Base-by-base conservation (phyloP, 2,888 invertebrate genomes). In the Eulithis testata region DNA sequence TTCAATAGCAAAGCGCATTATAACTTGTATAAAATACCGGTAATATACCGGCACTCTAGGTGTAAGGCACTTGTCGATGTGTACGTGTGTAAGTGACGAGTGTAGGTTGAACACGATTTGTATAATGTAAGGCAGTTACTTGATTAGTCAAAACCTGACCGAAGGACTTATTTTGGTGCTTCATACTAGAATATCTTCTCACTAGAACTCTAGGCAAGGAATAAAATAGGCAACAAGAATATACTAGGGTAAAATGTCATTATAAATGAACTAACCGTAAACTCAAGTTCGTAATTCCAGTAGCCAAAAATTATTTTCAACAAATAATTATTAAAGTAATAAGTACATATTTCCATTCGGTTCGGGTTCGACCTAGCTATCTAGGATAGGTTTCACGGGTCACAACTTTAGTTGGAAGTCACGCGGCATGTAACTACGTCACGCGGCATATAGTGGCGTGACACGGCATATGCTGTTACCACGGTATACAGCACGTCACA, bases 401-500 rank as follows among this genome's bases (percentile, higher is more conserved):
- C 9, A 40, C 40, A 21, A 21, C 21, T 3, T 31, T 31, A 31
- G 31, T 31, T 31, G 31, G 31, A 31, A 31, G 31, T 31, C 31
- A 31, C 31, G 31, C 31, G 6, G 31, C n/a, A 7, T 11, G 11
- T 11, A 14, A 27, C 2, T 11, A 11, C 8, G 3, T 31, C n/a
- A 45, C n/a, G 4, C 11, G 6, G 44, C 44, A 45, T n/a, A 6
- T 12, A 1, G 53, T 11, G 9, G n/a, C 43, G 44, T 55, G 11
- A 27, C 43, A 11, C 8, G 11, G 31, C 4, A 47, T 49, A 51
- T 43, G 37, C 73, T 85, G 44, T 4, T 11, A 73, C 87, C 89
- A 87, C 36, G 89, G 86, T 76, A 76, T 21, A 21, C 21, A 21
- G 21, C 21, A 11, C 8, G 3, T 31, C n/a, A 45, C n/a, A 4